Conservation (phyloP, 1,140 invertebrate species). For the Drosophila lowei region DNA sequence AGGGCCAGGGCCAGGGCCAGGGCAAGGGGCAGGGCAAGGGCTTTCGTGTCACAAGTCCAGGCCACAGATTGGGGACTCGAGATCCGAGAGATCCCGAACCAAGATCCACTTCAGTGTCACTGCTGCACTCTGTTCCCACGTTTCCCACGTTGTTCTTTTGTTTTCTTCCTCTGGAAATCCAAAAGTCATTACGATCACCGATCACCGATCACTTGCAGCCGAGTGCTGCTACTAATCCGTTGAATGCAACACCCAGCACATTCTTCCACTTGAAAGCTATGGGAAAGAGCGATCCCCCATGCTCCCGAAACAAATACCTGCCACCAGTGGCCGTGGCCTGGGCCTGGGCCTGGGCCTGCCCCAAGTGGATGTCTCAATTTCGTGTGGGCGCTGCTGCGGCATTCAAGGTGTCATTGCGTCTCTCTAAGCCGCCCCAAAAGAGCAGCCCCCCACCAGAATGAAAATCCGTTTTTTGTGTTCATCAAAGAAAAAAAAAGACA, state of each 20-base stretch:
- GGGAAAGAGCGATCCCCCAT: constrained; percentile 42
- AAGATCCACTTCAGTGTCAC: constrained; percentile 48
- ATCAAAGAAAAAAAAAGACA: constrained; percentile 24
- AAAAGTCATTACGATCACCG: constrained; percentile 69
- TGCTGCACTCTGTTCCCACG: constrained; percentile 51
- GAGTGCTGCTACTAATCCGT: constrained; percentile 69
- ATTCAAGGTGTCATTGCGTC: constrained; percentile 65
- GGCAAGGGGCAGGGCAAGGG: constrained; percentile 23
- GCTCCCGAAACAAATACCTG: constrained; percentile 1
- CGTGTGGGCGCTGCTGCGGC: constrained; percentile 60
- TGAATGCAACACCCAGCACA: constrained; percentile 59
- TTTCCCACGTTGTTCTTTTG: constrained; percentile 21
- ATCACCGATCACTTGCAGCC: constrained; percentile 50
- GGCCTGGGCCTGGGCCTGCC: too few relatives aligned
- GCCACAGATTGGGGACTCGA: background rate
- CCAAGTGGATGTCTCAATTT: constrained; percentile 62
- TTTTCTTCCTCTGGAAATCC: constrained; percentile 22
- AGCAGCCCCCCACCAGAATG: constrained; percentile 36
- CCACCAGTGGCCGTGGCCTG: background rate
- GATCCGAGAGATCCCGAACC: too few relatives aligned
- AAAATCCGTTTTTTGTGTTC: constrained; percentile 61
- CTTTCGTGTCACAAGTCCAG: constrained; percentile 28
- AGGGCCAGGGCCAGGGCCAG: constrained; percentile 21
- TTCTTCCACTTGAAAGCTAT: constrained; percentile 44
- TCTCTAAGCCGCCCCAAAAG: constrained; percentile 6